Conservation (phyloP, 2,113 vertebrate species). For the Nematolebias whitei region DNA sequence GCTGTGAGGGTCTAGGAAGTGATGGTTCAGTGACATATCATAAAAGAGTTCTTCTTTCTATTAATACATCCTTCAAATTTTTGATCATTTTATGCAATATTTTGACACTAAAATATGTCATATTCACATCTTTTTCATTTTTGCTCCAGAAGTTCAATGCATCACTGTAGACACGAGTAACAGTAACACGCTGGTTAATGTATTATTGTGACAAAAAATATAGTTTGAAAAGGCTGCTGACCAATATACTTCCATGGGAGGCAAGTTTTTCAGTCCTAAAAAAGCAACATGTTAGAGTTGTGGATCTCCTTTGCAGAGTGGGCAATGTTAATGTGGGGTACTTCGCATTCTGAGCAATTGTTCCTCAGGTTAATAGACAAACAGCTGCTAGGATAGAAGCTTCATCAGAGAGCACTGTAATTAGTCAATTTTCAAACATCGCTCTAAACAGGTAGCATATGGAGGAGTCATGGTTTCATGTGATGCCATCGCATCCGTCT, state of each 20-base stretch:
- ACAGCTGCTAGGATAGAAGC: conserved; percentile 67
- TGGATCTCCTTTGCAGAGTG: neutral
- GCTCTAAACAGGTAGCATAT: conserved; percentile 75
- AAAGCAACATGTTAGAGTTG: neutral
- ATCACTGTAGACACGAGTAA: neutral
- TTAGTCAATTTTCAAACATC: conserved; percentile 67
- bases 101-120: neutral
- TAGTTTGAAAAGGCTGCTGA: neutral
- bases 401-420: conserved; percentile 63
- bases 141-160: neutral
- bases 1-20: conserved; percentile 3
- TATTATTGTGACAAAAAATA: neutral
- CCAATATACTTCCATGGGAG: neutral
- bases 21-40: conserved; percentile 1
- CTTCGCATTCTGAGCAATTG: conserved; percentile 50
- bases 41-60: neutral
- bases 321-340: conserved; percentile 33
- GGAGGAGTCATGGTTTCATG: conserved; percentile 66
- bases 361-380: conserved; percentile 64
- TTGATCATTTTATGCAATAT: neutral
- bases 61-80: conserved; percentile 1
- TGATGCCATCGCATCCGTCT: conserved; percentile 69
- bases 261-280: neutral
- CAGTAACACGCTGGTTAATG: neutral
- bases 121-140: neutral